Conservation (phyloP, 2,888 invertebrate species). For the Drosophila prolongata region DNA sequence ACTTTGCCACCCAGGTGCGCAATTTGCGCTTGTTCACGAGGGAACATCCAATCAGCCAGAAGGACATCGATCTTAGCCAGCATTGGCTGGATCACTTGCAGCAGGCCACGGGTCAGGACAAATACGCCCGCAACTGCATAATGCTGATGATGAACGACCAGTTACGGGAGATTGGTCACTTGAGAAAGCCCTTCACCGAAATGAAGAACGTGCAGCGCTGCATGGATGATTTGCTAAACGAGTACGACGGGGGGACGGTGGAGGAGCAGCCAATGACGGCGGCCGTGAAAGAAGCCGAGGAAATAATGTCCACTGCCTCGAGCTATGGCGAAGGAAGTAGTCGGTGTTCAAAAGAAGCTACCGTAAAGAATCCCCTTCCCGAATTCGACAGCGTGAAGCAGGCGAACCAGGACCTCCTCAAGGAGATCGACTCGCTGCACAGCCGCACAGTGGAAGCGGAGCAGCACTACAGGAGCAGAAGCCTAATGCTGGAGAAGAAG, state of each 20-base stretch:
- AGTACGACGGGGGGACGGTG: slow-evolving; percentile 20
- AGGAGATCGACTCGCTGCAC: slow-evolving; percentile 34
- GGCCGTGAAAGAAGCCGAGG: neutral
- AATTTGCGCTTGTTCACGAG: slow-evolving; percentile 27
- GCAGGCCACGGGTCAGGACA: slow-evolving; percentile 25
- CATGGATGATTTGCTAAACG: slow-evolving; percentile 51
- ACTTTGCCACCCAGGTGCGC: slow-evolving; percentile 52
- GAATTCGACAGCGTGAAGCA: slow-evolving; percentile 5
- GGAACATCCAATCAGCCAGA: neutral
- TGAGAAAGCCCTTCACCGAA: slow-evolving; percentile 50
- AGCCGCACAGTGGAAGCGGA: slow-evolving; percentile 22
- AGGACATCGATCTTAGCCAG: slow-evolving; percentile 24
- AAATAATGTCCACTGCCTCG: neutral
- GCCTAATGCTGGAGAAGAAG: slow-evolving; percentile 3
- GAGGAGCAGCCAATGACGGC: neutral
- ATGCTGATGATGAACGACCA: slow-evolving; percentile 59
- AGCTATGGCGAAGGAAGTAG: slow-evolving; percentile 3
- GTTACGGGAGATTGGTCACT: slow-evolving; percentile 42
- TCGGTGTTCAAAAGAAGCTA: neutral
- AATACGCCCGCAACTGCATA: slow-evolving; percentile 63
- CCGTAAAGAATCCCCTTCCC: neutral
- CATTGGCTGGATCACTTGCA: slow-evolving; percentile 52
- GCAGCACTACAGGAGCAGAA: neutral
- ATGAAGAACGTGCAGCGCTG: slow-evolving; percentile 12
- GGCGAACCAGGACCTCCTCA: slow-evolving; percentile 21